phyloP scores from a whole-genome alignment of 2,888 invertebrate species.

The Hyposoter didymator region DNA sequence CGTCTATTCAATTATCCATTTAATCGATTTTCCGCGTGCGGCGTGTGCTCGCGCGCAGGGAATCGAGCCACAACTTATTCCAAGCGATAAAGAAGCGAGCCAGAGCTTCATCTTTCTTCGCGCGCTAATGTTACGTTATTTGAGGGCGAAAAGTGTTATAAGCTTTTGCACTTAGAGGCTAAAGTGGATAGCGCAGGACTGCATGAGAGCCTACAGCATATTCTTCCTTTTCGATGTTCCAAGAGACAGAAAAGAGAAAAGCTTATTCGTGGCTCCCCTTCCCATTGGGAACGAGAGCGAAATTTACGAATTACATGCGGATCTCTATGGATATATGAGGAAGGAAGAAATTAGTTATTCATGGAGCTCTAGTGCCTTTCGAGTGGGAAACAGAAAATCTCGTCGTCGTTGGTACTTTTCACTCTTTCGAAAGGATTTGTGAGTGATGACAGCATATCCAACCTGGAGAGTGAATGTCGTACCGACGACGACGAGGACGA shows the following conservation, averaged over 20 bases:
- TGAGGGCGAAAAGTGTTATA: conserved; percentile 21
- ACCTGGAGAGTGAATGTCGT: conserved; percentile 36
- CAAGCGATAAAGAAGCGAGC: background rate
- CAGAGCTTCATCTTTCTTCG: background rate
- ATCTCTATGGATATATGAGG: conserved; percentile 11
- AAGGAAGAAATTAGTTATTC: conserved; percentile 69
- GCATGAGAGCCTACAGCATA: conserved; percentile 18
- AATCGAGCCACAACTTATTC: background rate
- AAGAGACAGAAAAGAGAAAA: background rate
- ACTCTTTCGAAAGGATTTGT: conserved; percentile 41
- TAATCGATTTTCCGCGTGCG: background rate
- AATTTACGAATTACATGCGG: conserved; percentile 25
- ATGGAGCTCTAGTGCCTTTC: conserved; percentile 67
- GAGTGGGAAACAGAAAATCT: conserved; percentile 57
- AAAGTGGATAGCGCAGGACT: background rate
- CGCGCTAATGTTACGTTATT: conserved; percentile 8
- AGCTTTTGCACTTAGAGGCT: conserved; percentile 25
- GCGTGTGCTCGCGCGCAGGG: background rate
- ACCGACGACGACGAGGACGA: conserved; percentile 18
- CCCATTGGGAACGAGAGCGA: background rate
- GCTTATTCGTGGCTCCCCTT: background rate
- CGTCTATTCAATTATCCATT: background rate
- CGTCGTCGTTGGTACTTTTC: conserved; percentile 38
- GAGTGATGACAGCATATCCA: conserved; percentile 49
- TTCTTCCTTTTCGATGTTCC: background rate